Conservation (phyloP, 2,113 vertebrate genomes). For the Mustela lutreola region DNA sequence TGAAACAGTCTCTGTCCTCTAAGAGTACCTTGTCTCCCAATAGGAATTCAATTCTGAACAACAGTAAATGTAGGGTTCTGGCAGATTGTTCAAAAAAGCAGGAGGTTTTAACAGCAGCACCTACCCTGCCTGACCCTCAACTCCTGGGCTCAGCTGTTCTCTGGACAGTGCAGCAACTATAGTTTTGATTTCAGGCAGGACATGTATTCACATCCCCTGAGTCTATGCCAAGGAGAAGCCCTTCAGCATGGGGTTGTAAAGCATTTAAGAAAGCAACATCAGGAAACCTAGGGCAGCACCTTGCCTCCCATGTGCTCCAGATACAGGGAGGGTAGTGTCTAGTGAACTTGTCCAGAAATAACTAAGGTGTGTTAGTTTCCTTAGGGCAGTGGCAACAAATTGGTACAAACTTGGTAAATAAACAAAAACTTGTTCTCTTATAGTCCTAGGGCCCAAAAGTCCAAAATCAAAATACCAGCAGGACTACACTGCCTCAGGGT, state of each 20-base stretch:
- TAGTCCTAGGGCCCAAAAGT: background rate
- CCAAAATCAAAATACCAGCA: background rate
- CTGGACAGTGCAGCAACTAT: background rate
- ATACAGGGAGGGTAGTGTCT: background rate
- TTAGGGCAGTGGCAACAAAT: background rate
- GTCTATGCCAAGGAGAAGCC: background rate
- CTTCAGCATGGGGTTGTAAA: background rate
- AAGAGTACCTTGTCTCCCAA: background rate
- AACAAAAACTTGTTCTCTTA: background rate
- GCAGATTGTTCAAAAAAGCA: background rate
- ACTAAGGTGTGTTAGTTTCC: background rate
- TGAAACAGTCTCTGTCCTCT: background rate
- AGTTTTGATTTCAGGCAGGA: background rate
- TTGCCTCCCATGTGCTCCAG: background rate
- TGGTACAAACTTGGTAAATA: background rate
- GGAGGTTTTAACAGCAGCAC: background rate
- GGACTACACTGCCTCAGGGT: background rate
- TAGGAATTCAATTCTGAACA: background rate
- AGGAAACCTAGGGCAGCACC: background rate
- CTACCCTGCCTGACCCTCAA: background rate
- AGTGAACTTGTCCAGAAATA: background rate
- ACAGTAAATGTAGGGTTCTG: background rate
- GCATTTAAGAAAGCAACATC: background rate
- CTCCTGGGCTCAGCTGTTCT: background rate
- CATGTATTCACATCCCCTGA: background rate